Base-by-base conservation (phyloP, 2,888 invertebrate species). In the Drosophila nr. perissopoda region DNA sequence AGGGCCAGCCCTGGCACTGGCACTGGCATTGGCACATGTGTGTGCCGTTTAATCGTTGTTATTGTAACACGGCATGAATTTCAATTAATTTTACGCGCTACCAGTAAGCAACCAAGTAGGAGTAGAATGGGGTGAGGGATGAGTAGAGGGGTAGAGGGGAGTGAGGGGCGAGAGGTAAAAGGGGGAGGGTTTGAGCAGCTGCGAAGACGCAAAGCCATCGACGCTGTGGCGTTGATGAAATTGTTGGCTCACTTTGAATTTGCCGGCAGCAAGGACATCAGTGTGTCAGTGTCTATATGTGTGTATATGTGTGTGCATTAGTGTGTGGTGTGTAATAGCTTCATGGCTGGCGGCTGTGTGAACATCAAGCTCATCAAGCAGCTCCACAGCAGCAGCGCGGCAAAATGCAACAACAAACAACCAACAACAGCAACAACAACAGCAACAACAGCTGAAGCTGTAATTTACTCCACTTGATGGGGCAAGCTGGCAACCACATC, bases 321-420 rank as follows among this genome's bases (percentile, higher is more conserved):
- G 67, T 73, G 75, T 60, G 57, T 61, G 56, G 70, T 69, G 78
- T 83, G 82, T 92, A 91, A 92, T 91, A 87, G 91, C 88, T 89
- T 91, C 83, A 83, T 91, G 83, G 83, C 92, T 91, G 73, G 84
- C 83, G 92, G 92, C 90, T 92, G 91, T 92, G 92, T 92, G 92
- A 92, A 92, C 92, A 92, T 92, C 82, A 84, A 84, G 83, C 78
- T 79, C 82, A 87, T 86, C 83, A 86, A 76, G 85, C 79, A 58
- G 60, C 73, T 63, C 68, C 65, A 59, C 68, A 52, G 64, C 78
- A 73, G 69, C 78, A 40, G 4, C 49, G 67, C 73, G 62, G 67
- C 67, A 69, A 64, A 53, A 51, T 66, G 69, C 80, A 78, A 61
- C 81, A 78, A 78, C 65, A 65, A 64, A 56, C 75, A 70, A 67